phyloP scores from a whole-genome alignment of 1,140 invertebrate genomes.

The Drosophila quadrilineata region DNA sequence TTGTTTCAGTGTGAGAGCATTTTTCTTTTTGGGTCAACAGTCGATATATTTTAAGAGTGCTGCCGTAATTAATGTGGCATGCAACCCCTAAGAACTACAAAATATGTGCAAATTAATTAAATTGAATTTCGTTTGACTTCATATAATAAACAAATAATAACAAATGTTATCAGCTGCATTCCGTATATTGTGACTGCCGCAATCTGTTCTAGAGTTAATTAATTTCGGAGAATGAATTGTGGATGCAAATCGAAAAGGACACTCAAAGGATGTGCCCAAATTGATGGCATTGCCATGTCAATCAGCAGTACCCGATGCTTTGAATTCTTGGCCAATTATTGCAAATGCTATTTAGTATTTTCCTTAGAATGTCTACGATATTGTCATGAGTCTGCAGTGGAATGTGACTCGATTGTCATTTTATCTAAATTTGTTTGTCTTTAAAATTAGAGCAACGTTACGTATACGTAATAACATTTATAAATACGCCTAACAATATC shows the following conservation, averaged over 20 bases:
- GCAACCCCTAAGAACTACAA: not conserved
- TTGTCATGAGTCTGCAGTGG: constrained; percentile 7
- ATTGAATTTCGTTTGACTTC: not conserved
- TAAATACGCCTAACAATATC: constrained; percentile 72
- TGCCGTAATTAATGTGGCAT: not conserved
- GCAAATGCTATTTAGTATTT: not conserved
- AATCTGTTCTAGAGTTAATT: constrained; percentile 7
- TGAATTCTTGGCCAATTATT: constrained; percentile 40
- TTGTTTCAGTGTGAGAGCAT: too few species aligned
- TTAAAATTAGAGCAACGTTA: constrained; percentile 57
- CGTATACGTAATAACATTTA: constrained; percentile 73
- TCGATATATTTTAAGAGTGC: too few species aligned
- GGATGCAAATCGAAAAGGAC: not conserved
- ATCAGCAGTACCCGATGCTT: too few species aligned
- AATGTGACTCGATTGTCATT: constrained; percentile 3
- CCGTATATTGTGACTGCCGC: too few species aligned
- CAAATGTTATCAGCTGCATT: not conserved
- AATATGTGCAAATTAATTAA: constrained; percentile 5
- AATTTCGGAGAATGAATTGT: not conserved
- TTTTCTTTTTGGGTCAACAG: too few species aligned
- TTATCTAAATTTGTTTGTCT: constrained; percentile 52
- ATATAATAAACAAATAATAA: not conserved
- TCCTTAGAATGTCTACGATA: too few species aligned
- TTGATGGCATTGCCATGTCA: not conserved
- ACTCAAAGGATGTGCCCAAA: not conserved